Evolutionary conservation across 2,797 vertebrate genomes (phyloP).

Genomic region (Philypnodon macrostomus): DNA sequence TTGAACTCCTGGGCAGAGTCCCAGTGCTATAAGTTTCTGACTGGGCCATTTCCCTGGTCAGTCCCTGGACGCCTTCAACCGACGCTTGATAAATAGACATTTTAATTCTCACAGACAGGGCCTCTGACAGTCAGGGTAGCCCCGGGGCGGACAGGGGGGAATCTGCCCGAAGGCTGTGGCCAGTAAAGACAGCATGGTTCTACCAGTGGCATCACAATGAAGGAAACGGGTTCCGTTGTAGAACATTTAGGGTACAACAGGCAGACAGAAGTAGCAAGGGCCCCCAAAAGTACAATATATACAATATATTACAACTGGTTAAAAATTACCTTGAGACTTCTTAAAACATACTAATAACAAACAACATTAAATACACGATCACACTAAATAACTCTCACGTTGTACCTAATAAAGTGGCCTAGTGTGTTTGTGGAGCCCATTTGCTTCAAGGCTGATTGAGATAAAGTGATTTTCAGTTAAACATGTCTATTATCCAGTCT

Average conservation of each 20-base stretch:
- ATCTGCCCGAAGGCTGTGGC: constrained; percentile 30
- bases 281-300: no score
- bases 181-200: constrained; percentile 37
- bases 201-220: constrained; percentile 55
- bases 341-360: no score
- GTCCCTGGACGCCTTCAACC: constrained; percentile 39
- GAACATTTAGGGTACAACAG: constrained; percentile 18
- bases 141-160: constrained; percentile 39
- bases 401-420: no score
- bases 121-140: constrained; percentile 44
- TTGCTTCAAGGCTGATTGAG: no score
- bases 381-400: no score
- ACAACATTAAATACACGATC: no score
- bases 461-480: no score
- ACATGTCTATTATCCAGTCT: no score
- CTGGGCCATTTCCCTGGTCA: constrained; percentile 31
- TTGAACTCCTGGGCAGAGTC: constrained; percentile 53
- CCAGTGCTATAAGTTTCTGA: constrained; percentile 40
- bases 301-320: no score
- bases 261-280: neutral
- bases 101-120: constrained; percentile 60
- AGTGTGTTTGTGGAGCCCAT: no score
- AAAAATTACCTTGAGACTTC: no score
- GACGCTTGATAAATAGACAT: constrained; percentile 51
- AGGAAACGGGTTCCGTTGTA: constrained; percentile 44